phyloP scores from a whole-genome alignment of 2,113 vertebrate genomes.

The Pelobates fuscus region DNA sequence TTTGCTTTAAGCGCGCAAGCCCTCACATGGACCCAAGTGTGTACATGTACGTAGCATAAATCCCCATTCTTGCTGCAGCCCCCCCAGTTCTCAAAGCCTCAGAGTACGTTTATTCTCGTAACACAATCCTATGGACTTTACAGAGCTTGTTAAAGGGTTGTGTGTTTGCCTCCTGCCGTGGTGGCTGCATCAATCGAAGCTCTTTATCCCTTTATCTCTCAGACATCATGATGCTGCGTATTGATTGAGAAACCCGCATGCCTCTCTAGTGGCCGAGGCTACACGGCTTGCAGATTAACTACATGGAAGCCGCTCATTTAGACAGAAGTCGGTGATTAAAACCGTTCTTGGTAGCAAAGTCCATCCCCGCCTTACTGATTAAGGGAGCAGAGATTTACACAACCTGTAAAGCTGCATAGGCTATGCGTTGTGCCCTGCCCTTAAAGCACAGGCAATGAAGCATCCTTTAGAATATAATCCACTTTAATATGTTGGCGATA shows the following conservation, averaged over 20 bases:
- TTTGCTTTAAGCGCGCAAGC: no score
- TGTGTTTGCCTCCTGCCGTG: constrained; percentile 20
- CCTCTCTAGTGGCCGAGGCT: constrained; percentile 49
- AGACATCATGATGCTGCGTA: not conserved
- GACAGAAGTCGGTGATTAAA: constrained; percentile 17
- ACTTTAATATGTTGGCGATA: no score
- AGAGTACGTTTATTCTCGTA: not conserved
- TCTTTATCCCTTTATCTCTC: not conserved
- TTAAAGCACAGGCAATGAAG: no score
- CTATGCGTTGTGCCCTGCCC: not conserved
- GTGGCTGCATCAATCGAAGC: constrained; percentile 31
- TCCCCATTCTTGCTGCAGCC: no score
- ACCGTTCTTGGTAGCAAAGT: not conserved
- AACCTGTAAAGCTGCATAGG: no score
- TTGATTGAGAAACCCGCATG: constrained; percentile 29
- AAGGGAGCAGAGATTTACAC: not conserved
- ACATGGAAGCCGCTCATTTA: constrained; percentile 39
- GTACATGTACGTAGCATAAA: no score
- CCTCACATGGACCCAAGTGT: no score
- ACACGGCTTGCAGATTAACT: constrained; percentile 54
- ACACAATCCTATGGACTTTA: constrained; percentile 15
- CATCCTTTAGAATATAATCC: no score
- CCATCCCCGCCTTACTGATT: not conserved
- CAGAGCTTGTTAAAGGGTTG: constrained; percentile 31
- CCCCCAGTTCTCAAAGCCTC: not conserved